A percentile compares a stretch with the other conserved stretches of the same genome.
Conservation (phyloP, 2,888 invertebrate species). For the Standfussiana lucernea region DNA sequence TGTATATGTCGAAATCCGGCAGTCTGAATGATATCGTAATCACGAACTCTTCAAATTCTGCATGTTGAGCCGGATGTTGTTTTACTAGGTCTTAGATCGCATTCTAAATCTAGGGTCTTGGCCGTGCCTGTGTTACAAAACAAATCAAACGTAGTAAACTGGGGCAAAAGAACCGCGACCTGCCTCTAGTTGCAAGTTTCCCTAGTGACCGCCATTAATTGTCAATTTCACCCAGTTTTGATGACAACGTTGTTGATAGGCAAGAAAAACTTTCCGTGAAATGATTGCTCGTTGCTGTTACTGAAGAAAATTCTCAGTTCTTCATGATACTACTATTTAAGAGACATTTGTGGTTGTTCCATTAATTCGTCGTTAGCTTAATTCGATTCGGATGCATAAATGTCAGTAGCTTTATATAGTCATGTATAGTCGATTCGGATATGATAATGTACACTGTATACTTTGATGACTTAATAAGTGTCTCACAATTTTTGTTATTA, state of each 20-base stretch:
- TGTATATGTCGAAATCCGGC: constrained; percentile 47
- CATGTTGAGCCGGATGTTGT: constrained; percentile 54
- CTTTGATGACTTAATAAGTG: constrained; percentile 36
- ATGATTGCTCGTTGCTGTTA: background rate
- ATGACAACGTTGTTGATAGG: constrained; percentile 11
- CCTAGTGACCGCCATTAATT: constrained; percentile 69
- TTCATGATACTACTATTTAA: background rate
- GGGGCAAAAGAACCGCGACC: constrained; percentile 67
- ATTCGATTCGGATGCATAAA: constrained; percentile 9
- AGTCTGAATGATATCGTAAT: constrained; percentile 46
- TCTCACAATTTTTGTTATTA: background rate
- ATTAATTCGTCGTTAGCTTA: background rate
- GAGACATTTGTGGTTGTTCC: background rate
- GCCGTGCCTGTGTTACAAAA: constrained; percentile 68
- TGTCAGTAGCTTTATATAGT: background rate
- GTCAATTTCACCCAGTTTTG: constrained; percentile 65
- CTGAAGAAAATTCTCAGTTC: constrained; percentile 1
- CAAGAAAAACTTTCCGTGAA: background rate
- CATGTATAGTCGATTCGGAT: constrained; percentile 8
- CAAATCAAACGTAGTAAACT: constrained; percentile 69
- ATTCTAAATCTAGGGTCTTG: constrained; percentile 67
- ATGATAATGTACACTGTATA: constrained; percentile 7
- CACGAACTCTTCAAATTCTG: constrained; percentile 38
- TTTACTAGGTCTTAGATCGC: constrained; percentile 52
- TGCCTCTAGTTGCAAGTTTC: constrained; percentile 63